Base-by-base conservation (phyloP, 2,888 invertebrate genomes). In the Cetonia aurata region DNA sequence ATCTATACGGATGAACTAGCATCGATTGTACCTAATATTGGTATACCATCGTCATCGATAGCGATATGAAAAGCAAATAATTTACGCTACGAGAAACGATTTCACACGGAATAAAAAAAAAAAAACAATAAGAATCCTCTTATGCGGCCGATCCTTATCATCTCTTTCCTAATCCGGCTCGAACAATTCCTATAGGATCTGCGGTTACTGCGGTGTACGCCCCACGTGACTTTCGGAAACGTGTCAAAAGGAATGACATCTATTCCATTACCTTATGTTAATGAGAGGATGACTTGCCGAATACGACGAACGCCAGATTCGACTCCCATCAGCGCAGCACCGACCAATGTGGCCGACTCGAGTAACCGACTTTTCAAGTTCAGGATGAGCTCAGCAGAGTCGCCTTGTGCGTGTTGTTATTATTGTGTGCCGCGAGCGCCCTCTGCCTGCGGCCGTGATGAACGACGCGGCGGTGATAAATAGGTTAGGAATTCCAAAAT, bases 181-280 rank as follows among this genome's bases (percentile, higher is more conserved):
- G 44, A 25, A 25, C 4, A 25, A 25, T 25, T 25, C 25, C 25
- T 25, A n/a, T n/a, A 4, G 25, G 25, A 25, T 4, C 25, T 25
- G 25, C 25, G 25, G 3, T 25, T 17, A 50, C 50, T 15, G 9
- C 9, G 6, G 59, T 25, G 46, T 31, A 48, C 67, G 46, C 56
- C 56, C 67, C 67, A 37, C 55, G 56, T 56, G 67, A 42, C 68
- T 50, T 66, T 69, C 60, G 52, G 72, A 74, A 76, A 76, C 75
- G 76, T 73, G 74, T 75, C 76, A 75, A 75, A 67, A 74, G 72
- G 74, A 76, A 76, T 76, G 76, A 77, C 76, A 77, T 75, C 73
- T 73, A 73, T 76, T 75, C 75, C 75, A 75, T 76, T 76, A 77
- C 72, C 69, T 76, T 77, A 77, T 77, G 76, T 74, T 77, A 77